Evolutionary conservation across 2,888 invertebrate genomes (phyloP), one percentile per base, ranked within the genome.

Genomic region (Microctonus aethiopoides): DNA sequence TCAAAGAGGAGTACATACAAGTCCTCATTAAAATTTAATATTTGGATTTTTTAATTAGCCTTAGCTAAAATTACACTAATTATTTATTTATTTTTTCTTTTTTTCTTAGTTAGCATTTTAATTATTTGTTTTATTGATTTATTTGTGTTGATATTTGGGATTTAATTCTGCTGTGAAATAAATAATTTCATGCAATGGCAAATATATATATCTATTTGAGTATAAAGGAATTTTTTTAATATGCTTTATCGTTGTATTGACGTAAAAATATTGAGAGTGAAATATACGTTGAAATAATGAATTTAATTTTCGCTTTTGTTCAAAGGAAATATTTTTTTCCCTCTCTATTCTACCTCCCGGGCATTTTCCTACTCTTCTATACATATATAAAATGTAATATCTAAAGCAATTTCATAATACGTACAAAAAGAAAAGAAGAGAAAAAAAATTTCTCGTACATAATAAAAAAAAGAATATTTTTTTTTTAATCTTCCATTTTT

Each of bases 1-100:
- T 69, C 69, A 66, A 72, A 59, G 56, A 62, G 41, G 46, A 54
- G 24, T 60, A 32, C 59, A 72, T 72, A 60, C 41, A 62, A 65
- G 70, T 64, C 36, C 57, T 62, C 72, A 70, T 72, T 72, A 70
- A 72, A 72, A 72, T 70, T 57, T 70, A 72, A 72, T 72, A 72
- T 72, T 70, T 62, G 65, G 67, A 65, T 66, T 72, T 68, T 72
- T n/a, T 72, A 70, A 72, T 67, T 65, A 70, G 52, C 57, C 54
- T 60, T 26, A 16, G 26, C 16, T 59, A 13, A 9, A 41, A 26
- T 62, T 57, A 20, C 32, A 41, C 26, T 32, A n/a, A 57, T 57
- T 57, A 26, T 34, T 57, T 56, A 56, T 11, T 56, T 56, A 56
- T 29, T 57, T 57, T 34, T 16, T n/a, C 16, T n/a, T 16, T 16